phyloP scores from a whole-genome alignment of 2,888 invertebrate genomes.

The Eupithecia abbreviata region DNA sequence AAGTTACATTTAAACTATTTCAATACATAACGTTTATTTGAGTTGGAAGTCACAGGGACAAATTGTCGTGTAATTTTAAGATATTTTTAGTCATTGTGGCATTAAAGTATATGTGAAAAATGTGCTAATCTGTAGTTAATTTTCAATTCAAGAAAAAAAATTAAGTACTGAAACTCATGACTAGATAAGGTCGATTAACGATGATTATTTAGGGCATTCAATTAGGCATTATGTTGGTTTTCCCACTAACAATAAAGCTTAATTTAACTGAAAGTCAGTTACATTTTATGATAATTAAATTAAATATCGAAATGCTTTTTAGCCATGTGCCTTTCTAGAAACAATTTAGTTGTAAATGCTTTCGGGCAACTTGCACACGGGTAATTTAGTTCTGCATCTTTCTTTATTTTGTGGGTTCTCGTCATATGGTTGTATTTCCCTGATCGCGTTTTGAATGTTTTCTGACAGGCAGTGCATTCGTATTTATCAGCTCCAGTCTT shows the following conservation, averaged over 20 bases:
- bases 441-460: slow-evolving; percentile 74
- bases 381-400: slow-evolving; percentile 73
- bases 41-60: background rate
- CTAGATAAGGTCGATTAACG: background rate
- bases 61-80: too few relatives aligned
- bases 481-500: slow-evolving; percentile 75
- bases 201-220: background rate
- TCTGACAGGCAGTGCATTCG: slow-evolving; percentile 74
- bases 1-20: background rate
- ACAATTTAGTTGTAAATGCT: slow-evolving; percentile 81
- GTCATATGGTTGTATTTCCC: slow-evolving; percentile 80
- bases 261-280: background rate
- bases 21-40: background rate
- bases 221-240: background rate
- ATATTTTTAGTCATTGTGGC: background rate
- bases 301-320: slow-evolving; percentile 79
- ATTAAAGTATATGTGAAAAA: background rate
- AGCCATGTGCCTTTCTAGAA: slow-evolving; percentile 81
- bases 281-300: slow-evolving; percentile 20
- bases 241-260: background rate
- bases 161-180: background rate
- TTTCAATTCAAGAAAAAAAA: background rate
- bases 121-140: background rate
- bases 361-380: slow-evolving; percentile 80
- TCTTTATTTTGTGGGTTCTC: slow-evolving; percentile 73